Percentiles rank a stretch among this genome's conserved stretches.
Evolutionary conservation across 2,888 invertebrate species (phyloP).

Genomic region (Amphipoea lucens): DNA sequence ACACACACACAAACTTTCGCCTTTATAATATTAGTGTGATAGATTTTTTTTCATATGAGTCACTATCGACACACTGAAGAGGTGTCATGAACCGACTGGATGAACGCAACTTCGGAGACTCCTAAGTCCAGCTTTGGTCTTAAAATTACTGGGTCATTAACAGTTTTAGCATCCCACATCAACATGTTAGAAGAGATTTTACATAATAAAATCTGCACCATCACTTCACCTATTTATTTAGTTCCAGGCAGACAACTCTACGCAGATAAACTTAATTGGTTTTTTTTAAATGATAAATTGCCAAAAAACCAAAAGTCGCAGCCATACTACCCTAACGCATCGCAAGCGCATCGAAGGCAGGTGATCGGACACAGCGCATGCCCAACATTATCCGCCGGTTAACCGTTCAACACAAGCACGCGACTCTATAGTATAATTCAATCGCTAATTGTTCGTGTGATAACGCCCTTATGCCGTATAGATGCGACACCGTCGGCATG

Average conservation of each 20-base stretch:
- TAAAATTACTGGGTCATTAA: background rate
- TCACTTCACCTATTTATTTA: background rate
- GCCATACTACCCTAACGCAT: constrained; percentile 27
- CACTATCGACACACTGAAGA: background rate
- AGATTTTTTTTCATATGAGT: too few species aligned
- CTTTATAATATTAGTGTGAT: too few species aligned
- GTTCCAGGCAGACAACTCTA: background rate
- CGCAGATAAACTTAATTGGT: background rate
- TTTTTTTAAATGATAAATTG: background rate
- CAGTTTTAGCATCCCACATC: background rate
- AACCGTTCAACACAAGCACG: constrained; percentile 70
- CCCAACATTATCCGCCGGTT: constrained; percentile 66
- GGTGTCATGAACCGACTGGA: background rate
- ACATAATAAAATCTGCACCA: background rate
- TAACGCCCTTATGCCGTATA: constrained; percentile 46
- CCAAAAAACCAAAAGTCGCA: background rate
- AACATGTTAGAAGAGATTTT: background rate
- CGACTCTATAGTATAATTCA: constrained; percentile 74
- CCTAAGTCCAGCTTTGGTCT: background rate
- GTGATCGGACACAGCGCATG: constrained; percentile 66
- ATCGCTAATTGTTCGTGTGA: constrained; percentile 73
- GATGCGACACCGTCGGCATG: constrained; percentile 36
- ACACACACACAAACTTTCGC: too few species aligned
- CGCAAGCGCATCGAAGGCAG: constrained; percentile 64
- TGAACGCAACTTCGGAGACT: too few species aligned